A percentile compares a stretch with the other conserved stretches of the same genome.
Evolutionary conservation across 2,888 invertebrate genomes (phyloP).

Genomic region (Fragum whitleyi): DNA sequence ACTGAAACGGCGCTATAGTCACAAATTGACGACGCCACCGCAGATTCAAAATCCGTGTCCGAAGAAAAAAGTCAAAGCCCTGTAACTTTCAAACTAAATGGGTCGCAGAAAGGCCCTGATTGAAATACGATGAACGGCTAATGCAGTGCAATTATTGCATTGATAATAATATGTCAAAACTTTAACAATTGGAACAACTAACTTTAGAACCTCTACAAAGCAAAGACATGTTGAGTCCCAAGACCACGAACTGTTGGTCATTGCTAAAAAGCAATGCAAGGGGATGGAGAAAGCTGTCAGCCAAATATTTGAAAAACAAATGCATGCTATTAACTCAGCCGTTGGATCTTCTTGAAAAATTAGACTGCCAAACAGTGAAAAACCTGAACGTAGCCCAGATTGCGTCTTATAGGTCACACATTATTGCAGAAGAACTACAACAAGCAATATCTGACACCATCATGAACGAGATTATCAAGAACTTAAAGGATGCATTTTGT

Average conservation of each 20-base stretch:
- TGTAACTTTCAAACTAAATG: conserved; percentile 8
- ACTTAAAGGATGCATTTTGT: conserved; percentile 19
- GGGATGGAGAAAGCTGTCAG: conserved; percentile 2
- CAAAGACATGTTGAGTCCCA: conserved; percentile 24
- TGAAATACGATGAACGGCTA: background rate
- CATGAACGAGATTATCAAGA: conserved; percentile 7
- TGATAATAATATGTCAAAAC: conserved; percentile 14
- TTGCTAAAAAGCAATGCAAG: conserved; percentile 9
- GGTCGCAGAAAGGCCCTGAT: conserved; percentile 8
- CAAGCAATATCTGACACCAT: conserved; percentile 28
- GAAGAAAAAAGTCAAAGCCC: conserved; percentile 2
- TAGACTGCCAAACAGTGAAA: background rate
- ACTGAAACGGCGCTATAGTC: background rate
- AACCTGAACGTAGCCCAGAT: conserved; percentile 10
- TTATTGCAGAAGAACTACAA: conserved; percentile 32
- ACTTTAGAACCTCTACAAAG: conserved; percentile 20
- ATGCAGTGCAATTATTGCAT: conserved; percentile 23
- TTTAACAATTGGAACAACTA: conserved; percentile 17
- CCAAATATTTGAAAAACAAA: conserved; percentile 9
- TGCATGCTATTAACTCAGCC: background rate
- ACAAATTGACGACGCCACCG: background rate
- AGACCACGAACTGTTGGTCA: conserved; percentile 16
- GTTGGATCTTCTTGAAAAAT: conserved; percentile 9
- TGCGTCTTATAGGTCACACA: conserved; percentile 31
- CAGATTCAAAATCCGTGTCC: background rate